Percentiles rank a stretch among this genome's conserved stretches.
These are phyloP conservation scores for Terrapene triunguis DNA, from an alignment of 2,113 vertebrate genomes.

Conservation along the genomic window DNA sequence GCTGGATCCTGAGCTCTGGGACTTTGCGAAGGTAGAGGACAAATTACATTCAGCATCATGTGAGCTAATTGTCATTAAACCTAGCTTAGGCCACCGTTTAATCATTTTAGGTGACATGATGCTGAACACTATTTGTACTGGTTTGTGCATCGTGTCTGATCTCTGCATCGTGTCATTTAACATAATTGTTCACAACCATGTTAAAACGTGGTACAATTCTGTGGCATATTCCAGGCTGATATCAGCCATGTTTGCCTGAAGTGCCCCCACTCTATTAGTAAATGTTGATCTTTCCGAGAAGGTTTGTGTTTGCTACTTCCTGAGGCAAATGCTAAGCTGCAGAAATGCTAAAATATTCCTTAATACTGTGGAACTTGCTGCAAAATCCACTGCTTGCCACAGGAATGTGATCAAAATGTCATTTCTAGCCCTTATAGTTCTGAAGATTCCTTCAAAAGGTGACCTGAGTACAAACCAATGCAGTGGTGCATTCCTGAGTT, in stretches of 20 bases:
- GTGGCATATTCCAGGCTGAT: not conserved
- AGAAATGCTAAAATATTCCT: not conserved
- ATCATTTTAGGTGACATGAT: not conserved
- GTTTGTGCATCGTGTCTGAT: not conserved
- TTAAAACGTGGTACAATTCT: not conserved
- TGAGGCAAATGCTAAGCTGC: not conserved
- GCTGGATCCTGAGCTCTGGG: not conserved
- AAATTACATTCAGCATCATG: not conserved
- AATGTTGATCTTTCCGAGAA: not conserved
- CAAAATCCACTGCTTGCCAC: not conserved
- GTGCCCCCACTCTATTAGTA: not conserved
- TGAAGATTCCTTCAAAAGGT: not conserved
- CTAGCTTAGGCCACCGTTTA: not conserved
- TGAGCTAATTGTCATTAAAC: not conserved
- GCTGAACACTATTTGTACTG: not conserved
- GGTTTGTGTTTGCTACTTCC: not conserved
- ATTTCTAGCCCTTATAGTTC: not conserved
- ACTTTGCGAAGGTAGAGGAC: not conserved
- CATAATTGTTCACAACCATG: not conserved
- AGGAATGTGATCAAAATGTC: not conserved
- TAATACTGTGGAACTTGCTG: not conserved
- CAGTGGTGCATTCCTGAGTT: not conserved
- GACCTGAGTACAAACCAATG: not conserved
- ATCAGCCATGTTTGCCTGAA: not conserved
- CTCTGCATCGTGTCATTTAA: not conserved